These are phyloP conservation scores for Psettodes erumei DNA, from an alignment of 2,113 vertebrate genomes.

Conservation along the genomic window DNA sequence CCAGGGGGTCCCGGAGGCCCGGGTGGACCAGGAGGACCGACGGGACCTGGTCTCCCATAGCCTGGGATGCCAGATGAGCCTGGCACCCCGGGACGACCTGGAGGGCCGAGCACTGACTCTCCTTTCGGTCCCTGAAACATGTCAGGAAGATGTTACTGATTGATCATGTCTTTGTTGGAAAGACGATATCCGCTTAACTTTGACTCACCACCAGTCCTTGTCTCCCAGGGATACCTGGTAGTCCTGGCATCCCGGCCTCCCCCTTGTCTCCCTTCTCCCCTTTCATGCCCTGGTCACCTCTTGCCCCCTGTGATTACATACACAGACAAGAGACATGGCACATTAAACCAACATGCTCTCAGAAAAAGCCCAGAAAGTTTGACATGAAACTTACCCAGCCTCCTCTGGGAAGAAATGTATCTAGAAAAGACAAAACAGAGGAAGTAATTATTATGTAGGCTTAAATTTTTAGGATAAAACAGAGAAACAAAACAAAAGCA, in stretches of 20 bases:
- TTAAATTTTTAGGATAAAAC: background rate
- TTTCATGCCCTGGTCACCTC: constrained; percentile 77
- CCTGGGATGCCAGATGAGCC: constrained; percentile 90
- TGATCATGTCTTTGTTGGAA: background rate
- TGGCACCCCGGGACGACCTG: constrained; percentile 88
- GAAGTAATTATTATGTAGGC: background rate
- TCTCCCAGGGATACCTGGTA: constrained; percentile 86
- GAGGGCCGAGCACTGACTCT: constrained; percentile 86
- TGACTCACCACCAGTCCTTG: constrained; percentile 87
- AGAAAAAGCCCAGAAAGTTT: background rate
- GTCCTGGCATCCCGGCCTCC: constrained; percentile 81
- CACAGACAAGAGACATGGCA: background rate
- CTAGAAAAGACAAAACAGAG: constrained; percentile 51
- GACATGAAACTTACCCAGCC: constrained; percentile 64
- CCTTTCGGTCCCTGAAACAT: constrained; percentile 91
- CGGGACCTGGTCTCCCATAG: constrained; percentile 87
- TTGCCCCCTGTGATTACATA: constrained; percentile 78
- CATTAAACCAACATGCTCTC: background rate
- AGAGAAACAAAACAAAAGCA: background rate
- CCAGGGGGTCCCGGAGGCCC: constrained; percentile 85
- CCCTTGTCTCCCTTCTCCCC: constrained; percentile 90
- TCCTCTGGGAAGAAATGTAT: constrained; percentile 20
- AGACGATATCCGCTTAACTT: background rate
- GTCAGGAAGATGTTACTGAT: background rate
- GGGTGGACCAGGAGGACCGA: constrained; percentile 89